A percentile compares a stretch with the other conserved stretches of the same genome.
These are phyloP conservation scores for Eumacrocentrus americanus DNA, from an alignment of 2,888 invertebrate genomes.

Conservation along the genomic window DNA sequence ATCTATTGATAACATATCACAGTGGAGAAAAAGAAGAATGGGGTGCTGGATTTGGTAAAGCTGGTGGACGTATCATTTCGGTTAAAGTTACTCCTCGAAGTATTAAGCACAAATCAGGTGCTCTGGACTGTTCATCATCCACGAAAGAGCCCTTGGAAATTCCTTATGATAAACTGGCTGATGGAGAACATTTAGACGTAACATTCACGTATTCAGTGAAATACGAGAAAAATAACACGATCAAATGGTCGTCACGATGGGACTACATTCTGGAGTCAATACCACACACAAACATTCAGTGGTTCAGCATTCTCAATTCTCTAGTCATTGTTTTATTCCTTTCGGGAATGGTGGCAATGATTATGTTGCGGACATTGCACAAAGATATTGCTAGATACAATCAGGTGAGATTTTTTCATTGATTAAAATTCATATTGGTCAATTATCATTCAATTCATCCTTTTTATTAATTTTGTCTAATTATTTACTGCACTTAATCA, in stretches of 20 bases:
- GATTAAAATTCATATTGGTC: conserved; percentile 11
- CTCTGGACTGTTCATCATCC: conserved; percentile 48
- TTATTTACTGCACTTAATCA: no score
- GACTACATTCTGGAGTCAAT: conserved; percentile 98
- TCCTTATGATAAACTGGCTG: conserved; percentile 64
- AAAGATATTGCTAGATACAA: conserved; percentile 99
- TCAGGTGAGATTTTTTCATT: conserved; percentile 67
- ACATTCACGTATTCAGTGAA: conserved; percentile 87
- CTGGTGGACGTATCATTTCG: conserved; percentile 84
- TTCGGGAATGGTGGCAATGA: conserved; percentile 99
- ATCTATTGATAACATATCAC: conserved; percentile 91
- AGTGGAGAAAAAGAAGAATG: conserved; percentile 87
- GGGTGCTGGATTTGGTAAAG: conserved; percentile 78
- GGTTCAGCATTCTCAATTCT: conserved; percentile 98
- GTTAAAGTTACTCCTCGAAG: conserved; percentile 63
- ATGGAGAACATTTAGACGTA: conserved; percentile 67
- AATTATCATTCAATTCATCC: neutral
- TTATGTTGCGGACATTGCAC: conserved; percentile 92
- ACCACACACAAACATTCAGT: conserved; percentile 98
- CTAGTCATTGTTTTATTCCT: conserved; percentile 95
- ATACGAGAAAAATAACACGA: conserved; percentile 77
- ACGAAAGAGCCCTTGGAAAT: conserved; percentile 73
- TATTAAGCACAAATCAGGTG: conserved; percentile 61
- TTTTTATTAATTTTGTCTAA: conserved; percentile 5
- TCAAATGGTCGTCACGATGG: conserved; percentile 99